These are phyloP conservation scores for Danio jaintianensis DNA, from an alignment of 2,797 vertebrate species.

Conservation along the genomic window DNA sequence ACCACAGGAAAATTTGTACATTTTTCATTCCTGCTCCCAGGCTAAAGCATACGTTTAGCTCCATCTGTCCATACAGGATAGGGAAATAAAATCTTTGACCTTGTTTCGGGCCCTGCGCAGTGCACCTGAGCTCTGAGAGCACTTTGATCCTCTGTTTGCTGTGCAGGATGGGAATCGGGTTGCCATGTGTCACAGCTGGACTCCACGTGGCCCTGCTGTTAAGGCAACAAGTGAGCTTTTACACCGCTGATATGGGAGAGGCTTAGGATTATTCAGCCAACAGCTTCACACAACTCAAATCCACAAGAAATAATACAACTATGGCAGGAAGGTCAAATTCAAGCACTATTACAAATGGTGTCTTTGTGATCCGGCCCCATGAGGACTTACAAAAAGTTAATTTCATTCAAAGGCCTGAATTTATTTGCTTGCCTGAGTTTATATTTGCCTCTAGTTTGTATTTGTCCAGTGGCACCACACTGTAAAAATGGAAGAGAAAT, in stretches of 20 bases:
- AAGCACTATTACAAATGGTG: conserved; percentile 8
- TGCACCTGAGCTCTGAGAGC: conserved; percentile 56
- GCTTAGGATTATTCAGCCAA: conserved; percentile 45
- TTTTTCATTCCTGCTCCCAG: background rate
- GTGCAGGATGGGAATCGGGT: conserved; percentile 41
- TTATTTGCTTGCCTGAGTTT: background rate
- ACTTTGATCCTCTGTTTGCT: conserved; percentile 63
- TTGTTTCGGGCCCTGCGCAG: conserved; percentile 21
- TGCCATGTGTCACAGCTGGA: conserved; percentile 56
- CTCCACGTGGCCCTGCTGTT: conserved; percentile 52
- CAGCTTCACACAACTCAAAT: conserved; percentile 39
- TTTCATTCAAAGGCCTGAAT: conserved; percentile 18
- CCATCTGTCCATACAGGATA: conserved; percentile 34
- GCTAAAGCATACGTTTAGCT: background rate
- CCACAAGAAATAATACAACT: background rate
- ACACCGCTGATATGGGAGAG: conserved; percentile 58
- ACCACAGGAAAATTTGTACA: background rate
- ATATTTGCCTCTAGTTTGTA: conserved; percentile 20
- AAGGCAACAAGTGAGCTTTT: conserved; percentile 52
- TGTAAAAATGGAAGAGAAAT: conserved; percentile 31
- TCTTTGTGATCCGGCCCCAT: background rate
- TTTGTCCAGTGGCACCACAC: conserved; percentile 15
- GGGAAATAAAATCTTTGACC: conserved; percentile 54
- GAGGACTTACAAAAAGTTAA: conserved; percentile 9
- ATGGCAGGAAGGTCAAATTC: conserved; percentile 43